These are phyloP conservation scores for Grapholita molesta DNA, from an alignment of 1,140 invertebrate genomes.

Conservation along the genomic window DNA sequence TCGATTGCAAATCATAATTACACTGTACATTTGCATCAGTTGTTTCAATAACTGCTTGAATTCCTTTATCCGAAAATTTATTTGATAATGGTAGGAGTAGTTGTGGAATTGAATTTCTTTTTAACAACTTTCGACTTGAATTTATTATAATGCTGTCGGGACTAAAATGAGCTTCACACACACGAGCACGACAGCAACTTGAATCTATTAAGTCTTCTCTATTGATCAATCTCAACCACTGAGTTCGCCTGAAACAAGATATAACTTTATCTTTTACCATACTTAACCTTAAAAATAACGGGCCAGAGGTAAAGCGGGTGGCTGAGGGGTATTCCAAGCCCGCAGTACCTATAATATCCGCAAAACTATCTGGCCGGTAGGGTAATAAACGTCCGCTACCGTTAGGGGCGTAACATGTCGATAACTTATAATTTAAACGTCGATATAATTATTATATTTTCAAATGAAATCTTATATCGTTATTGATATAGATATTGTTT, in stretches of 20 bases:
- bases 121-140: slow-evolving; percentile 1
- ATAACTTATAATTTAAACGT: too few species aligned
- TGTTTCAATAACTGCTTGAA: not conserved
- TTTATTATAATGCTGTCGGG: not conserved
- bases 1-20: not conserved
- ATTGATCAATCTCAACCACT: not conserved
- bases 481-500: too few species aligned
- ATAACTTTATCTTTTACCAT: not conserved
- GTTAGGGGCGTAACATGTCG: too few species aligned
- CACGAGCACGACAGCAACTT: not conserved
- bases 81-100: not conserved
- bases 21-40: not conserved
- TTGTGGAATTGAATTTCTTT: not conserved
- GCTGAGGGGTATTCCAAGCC: too few species aligned
- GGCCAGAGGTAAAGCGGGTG: too few species aligned
- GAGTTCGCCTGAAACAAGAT: not conserved
- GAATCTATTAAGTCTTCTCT: slow-evolving; percentile 1
- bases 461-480: too few species aligned
- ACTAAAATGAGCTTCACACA: slow-evolving; percentile 1
- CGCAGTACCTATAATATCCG: too few species aligned
- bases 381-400: too few species aligned
- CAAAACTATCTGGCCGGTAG: too few species aligned
- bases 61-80: not conserved
- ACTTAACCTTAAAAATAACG: too few species aligned
- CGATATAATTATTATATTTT: too few species aligned